Percentiles rank a stretch among this genome's conserved stretches.
Evolutionary conservation across 2,113 vertebrate genomes (phyloP).

Genomic region (human (Homo sapiens)): GRCh38 chr12:11598501-11599000

Average conservation of each 20-base stretch:
- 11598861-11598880: too few species aligned
- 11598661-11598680: background rate
- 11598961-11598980: background rate
- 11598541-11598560: background rate
- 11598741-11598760: background rate
- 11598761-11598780: background rate
- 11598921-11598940: too few species aligned
- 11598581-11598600: background rate
- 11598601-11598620: too few species aligned
- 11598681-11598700: background rate
- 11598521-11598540: background rate
- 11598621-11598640: background rate
- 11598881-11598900: too few species aligned
- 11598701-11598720: background rate
- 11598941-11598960: background rate
- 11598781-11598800: background rate
- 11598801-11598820: background rate
- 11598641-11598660: background rate
- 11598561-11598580: background rate
- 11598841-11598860: background rate
- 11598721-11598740: constrained; percentile 2
- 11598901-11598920: too few species aligned
- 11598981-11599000: background rate
- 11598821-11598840: background rate
- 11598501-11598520: background rate